These are phyloP conservation scores for Xiphias gladius DNA, from an alignment of 2,113 vertebrate genomes.

Conservation along the genomic window DNA sequence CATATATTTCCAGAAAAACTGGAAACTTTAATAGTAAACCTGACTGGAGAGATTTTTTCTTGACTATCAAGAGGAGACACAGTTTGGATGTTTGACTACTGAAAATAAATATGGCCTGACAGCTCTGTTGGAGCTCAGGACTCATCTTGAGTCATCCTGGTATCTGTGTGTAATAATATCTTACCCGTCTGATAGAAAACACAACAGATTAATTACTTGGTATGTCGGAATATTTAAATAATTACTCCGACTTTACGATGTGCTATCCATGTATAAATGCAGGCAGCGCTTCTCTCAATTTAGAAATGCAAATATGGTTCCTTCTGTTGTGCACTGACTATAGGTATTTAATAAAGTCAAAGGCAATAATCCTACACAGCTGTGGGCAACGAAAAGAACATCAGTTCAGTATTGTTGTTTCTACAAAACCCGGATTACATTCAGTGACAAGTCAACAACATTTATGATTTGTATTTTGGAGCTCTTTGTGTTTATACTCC, in stretches of 20 bases:
- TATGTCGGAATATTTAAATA: too few relatives aligned
- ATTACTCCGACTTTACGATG: too few relatives aligned
- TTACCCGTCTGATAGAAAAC: too few relatives aligned
- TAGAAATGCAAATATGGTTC: not conserved
- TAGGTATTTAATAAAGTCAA: not conserved
- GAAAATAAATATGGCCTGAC: not conserved
- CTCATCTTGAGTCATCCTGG: not conserved
- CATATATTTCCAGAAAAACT: too few relatives aligned
- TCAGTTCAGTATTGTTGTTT: not conserved
- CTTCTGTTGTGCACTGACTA: not conserved
- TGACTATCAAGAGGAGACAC: not conserved
- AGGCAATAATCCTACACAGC: not conserved
- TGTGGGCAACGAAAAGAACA: too few relatives aligned
- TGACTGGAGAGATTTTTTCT: not conserved
- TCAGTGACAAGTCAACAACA: not conserved
- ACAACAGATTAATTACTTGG: too few relatives aligned
- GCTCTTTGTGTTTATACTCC: not conserved
- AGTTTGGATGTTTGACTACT: not conserved
- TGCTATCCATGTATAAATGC: not conserved
- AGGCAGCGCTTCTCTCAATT: not conserved
- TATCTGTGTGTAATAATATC: too few relatives aligned
- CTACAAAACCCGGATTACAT: not conserved
- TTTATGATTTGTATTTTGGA: not conserved
- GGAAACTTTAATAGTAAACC: not conserved
- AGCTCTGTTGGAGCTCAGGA: not conserved